Evolutionary conservation across 2,888 invertebrate genomes (phyloP).

Genomic region (Morpho helenor): DNA sequence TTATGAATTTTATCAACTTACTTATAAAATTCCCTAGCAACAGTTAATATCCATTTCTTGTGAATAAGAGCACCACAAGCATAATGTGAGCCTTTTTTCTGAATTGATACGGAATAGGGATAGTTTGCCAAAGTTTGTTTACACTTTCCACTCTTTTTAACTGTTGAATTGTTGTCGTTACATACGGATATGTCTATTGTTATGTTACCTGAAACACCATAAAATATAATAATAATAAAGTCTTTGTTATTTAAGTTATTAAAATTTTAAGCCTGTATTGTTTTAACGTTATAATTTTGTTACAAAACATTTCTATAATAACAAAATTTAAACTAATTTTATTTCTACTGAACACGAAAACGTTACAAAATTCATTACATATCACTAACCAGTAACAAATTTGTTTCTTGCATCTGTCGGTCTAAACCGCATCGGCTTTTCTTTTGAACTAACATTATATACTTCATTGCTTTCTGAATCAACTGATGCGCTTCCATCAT

Average conservation of each 20-base stretch:
- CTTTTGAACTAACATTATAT: conserved; percentile 23
- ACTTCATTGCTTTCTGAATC: conserved; percentile 31
- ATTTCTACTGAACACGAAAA: too few relatives aligned
- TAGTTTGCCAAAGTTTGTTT: conserved; percentile 32
- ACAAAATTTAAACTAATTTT: too few relatives aligned
- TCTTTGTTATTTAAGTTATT: neutral
- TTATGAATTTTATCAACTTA: conserved; percentile 31
- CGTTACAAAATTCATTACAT: too few relatives aligned
- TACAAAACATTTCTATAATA: too few relatives aligned
- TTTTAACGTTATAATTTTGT: too few relatives aligned
- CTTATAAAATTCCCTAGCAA: conserved; percentile 60
- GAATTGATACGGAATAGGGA: conserved; percentile 59
- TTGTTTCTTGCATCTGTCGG: conserved; percentile 6
- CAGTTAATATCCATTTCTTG: conserved; percentile 54
- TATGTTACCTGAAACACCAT: conserved; percentile 10
- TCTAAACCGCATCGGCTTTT: conserved; percentile 17
- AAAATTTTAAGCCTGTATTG: too few relatives aligned
- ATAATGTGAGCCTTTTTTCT: conserved; percentile 57
- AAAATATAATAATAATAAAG: neutral
- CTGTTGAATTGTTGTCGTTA: neutral
- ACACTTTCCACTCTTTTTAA: neutral
- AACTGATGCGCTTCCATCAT: conserved; percentile 21
- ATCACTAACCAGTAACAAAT: conserved; percentile 11
- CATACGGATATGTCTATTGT: neutral
- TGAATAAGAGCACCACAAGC: conserved; percentile 55